A percentile compares a stretch with the other conserved stretches of the same genome.
These are phyloP conservation scores for Chymomyza costata DNA, from an alignment of 1,140 invertebrate species.

Conservation along the genomic window DNA sequence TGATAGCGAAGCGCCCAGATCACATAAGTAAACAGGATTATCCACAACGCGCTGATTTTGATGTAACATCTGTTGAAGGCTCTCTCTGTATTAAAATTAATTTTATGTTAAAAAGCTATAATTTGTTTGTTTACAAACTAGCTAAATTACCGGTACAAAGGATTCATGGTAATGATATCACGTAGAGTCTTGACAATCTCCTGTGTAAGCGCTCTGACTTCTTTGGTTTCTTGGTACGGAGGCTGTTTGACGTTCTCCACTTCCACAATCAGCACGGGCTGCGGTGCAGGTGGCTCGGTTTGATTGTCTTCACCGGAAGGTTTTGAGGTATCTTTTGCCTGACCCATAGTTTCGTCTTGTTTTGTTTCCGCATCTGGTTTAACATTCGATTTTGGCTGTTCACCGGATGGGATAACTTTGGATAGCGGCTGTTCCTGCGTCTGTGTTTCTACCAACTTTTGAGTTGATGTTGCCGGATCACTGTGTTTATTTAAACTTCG, in stretches of 20 bases:
- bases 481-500: constrained; percentile 8
- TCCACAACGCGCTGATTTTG: constrained; percentile 96
- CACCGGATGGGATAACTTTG: too few relatives aligned
- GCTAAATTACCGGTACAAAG: constrained; percentile 87
- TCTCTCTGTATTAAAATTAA: constrained; percentile 80
- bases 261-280: constrained; percentile 93
- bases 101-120: neutral
- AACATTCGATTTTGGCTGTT: neutral
- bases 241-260: constrained; percentile 95
- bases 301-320: neutral
- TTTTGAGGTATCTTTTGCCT: neutral
- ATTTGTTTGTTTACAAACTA: constrained; percentile 3
- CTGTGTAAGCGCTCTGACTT: constrained; percentile 97
- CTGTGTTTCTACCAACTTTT: constrained; percentile 15
- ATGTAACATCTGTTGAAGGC: constrained; percentile 95
- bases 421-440: constrained; percentile 37
- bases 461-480: neutral
- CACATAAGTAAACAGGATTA: constrained; percentile 98
- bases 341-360: neutral
- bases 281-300: constrained; percentile 51
- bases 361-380: neutral
- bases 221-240: constrained; percentile 92
- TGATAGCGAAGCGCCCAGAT: constrained; percentile 96
- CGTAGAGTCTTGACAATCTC: constrained; percentile 98
- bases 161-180: constrained; percentile 97